Percentiles rank a stretch among this genome's conserved stretches.
Evolutionary conservation across 2,888 invertebrate genomes (phyloP).

Genomic region (Seira musarum): DNA sequence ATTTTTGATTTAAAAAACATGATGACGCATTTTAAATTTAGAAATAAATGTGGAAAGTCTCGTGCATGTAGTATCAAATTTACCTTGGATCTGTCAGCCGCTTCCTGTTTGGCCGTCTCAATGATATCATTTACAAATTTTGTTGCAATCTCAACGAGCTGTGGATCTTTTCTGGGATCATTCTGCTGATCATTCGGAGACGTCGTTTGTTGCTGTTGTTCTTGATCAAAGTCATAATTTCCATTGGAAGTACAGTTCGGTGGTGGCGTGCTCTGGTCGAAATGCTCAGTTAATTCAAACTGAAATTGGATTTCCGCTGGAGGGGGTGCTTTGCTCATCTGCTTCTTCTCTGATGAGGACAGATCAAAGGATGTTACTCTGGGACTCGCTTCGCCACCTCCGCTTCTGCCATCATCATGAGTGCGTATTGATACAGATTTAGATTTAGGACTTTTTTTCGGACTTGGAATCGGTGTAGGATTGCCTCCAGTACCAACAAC

Average conservation of each 20-base stretch:
- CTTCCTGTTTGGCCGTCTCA: slow-evolving; percentile 73
- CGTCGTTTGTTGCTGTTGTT: slow-evolving; percentile 35
- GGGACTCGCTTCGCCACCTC: slow-evolving; percentile 32
- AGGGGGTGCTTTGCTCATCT: slow-evolving; percentile 37
- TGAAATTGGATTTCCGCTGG: slow-evolving; percentile 66
- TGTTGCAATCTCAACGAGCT: slow-evolving; percentile 74
- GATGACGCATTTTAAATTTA: not conserved
- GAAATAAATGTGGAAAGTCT: not conserved
- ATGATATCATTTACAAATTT: slow-evolving; percentile 74
- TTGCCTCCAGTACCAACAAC: slow-evolving; percentile 15
- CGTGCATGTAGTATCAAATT: not conserved
- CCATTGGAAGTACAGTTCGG: slow-evolving; percentile 69
- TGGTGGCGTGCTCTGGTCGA: slow-evolving; percentile 68
- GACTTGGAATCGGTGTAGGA: slow-evolving; percentile 41
- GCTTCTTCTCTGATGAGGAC: slow-evolving; percentile 13
- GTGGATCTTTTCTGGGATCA: slow-evolving; percentile 71
- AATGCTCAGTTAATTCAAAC: slow-evolving; percentile 68
- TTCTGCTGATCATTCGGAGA: not conserved
- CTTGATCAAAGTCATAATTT: slow-evolving; percentile 58
- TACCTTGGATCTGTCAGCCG: slow-evolving; percentile 72
- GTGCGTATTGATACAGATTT: slow-evolving; percentile 46
- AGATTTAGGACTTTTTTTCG: slow-evolving; percentile 61
- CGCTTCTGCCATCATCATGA: slow-evolving; percentile 30
- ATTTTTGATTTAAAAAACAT: no score
- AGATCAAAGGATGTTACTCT: slow-evolving; percentile 20